Percentiles rank a stretch among this genome's conserved stretches.
These are phyloP conservation scores for Ceryle rudis DNA, from an alignment of 2,797 vertebrate genomes.

Conservation along the genomic window DNA sequence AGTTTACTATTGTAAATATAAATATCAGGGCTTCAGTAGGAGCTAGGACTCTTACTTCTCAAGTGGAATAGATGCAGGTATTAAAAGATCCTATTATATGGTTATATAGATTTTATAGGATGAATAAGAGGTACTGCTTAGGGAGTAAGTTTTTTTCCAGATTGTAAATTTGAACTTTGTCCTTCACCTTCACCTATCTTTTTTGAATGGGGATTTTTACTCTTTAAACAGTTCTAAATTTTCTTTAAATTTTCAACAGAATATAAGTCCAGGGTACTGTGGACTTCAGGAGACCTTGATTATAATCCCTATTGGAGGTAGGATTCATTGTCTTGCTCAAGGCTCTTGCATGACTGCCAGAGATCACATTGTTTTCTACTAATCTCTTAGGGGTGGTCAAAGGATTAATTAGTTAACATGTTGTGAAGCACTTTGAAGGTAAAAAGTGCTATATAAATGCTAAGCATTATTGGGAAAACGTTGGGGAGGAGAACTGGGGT, in stretches of 20 bases:
- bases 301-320: slow-evolving; percentile 2
- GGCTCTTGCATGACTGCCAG: background rate
- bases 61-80: background rate
- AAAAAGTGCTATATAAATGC: slow-evolving; percentile 19
- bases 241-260: background rate
- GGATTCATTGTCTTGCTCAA: slow-evolving; percentile 36
- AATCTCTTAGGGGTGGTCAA: slow-evolving; percentile 34
- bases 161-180: background rate
- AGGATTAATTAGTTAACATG: slow-evolving; percentile 63
- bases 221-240: background rate
- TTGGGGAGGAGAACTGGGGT: background rate
- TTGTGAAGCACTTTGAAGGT: slow-evolving; percentile 58
- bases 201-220: background rate
- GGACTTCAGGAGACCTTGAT: slow-evolving; percentile 31
- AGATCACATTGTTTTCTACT: slow-evolving; percentile 10
- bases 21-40: background rate
- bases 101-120: background rate
- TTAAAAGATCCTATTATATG: background rate
- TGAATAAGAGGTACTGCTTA: background rate
- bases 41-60: background rate
- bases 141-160: background rate
- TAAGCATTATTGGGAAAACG: background rate
- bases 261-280: background rate
- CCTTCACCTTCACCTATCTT: background rate
- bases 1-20: background rate